Base-by-base conservation (phyloP, 1,140 invertebrate species). In the Branchinecta lindahli region DNA sequence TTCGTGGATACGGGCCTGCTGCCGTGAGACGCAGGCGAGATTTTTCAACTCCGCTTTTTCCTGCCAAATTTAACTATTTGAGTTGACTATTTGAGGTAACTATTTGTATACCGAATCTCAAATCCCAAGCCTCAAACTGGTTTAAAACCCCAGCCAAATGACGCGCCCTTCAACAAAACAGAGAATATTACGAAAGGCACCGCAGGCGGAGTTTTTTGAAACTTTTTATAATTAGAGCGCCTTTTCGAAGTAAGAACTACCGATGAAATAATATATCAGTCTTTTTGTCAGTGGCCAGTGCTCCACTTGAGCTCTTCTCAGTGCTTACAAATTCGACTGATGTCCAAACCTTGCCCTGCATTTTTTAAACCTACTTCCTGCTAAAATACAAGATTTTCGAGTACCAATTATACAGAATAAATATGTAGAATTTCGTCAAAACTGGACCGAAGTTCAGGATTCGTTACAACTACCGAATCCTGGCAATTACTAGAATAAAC, bases 211-310 rank as follows among this genome's bases (percentile, higher is more conserved):
- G n/a, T 52, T 52, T 52, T 52, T 52, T 9, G 9, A 52, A 52
- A 52, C n/a, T n/a, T 9, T 52, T 52, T 52, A 52, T 52, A n/a
- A 52, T 52, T 52, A 52, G 47, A 52, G 9, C 47, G 9, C n/a
- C 47, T 52, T 52, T 52, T 52, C n/a, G 47, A 52, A 52, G 47
- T 52, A 52, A 52, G 47, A 52, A 52, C 47, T 52, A 52, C n/a
- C 47, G n/a, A 52, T 52, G 47, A 52, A 52, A 52, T 52, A 9
- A 52, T 52, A 52, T 9, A 52, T 52, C 9, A 52, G n/a, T 52
- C 47, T n/a, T 52, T 52, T 52, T 52, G 47, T 52, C 47, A 9
- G 47, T n/a, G 47, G n/a, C 47, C 47, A 52, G 47, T 52, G 47
- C 47, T 52, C n/a, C 47, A 52, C 47, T 9, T n/a, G n/a, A 52